These are phyloP conservation scores for Nasonia longicornis DNA, from an alignment of 1,140 invertebrate genomes.

Conservation along the genomic window DNA sequence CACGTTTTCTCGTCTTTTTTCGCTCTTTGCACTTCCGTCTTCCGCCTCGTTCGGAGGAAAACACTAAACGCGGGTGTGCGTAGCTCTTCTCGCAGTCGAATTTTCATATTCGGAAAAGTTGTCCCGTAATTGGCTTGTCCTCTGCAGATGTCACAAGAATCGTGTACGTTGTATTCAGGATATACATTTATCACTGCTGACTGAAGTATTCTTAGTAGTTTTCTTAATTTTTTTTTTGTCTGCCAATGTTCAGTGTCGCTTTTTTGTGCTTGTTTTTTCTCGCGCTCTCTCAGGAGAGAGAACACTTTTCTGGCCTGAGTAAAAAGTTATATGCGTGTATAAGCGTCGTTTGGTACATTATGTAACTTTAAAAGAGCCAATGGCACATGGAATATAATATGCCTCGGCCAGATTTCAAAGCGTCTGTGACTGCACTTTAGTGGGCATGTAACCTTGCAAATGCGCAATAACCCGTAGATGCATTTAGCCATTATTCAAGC, in stretches of 20 bases:
- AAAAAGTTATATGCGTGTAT: not conserved
- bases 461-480: not conserved
- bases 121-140: no score
- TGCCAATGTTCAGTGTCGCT: not conserved
- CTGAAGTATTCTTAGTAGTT: not conserved
- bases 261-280: not conserved
- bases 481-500: not conserved
- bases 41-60: not conserved
- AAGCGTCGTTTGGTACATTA: not conserved
- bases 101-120: not conserved
- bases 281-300: not conserved
- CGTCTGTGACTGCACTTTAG: not conserved
- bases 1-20: not conserved
- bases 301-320: not conserved
- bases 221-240: not conserved
- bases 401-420: not conserved
- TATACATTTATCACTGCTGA: not conserved
- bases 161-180: not conserved
- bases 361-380: not conserved
- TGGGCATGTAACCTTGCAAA: not conserved
- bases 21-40: not conserved
- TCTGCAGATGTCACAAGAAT: no score
- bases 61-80: not conserved
- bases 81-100: not conserved
- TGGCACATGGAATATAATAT: not conserved